Conservation (phyloP, 2,113 vertebrate genomes). For the Salvelinus namaycush region DNA sequence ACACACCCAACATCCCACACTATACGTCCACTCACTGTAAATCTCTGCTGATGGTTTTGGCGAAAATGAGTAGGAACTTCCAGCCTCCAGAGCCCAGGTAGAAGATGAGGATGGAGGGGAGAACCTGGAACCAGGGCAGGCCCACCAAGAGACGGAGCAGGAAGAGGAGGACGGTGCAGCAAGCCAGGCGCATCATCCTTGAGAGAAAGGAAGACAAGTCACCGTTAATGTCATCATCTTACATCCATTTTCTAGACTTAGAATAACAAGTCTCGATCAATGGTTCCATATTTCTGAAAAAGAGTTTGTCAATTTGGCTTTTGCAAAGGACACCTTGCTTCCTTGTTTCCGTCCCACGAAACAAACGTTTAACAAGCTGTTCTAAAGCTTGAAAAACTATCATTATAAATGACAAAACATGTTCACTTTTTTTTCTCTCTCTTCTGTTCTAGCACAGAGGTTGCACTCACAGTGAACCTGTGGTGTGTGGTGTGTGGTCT, state of each 20-base stretch:
- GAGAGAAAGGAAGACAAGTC: neutral
- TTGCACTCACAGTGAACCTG: no score
- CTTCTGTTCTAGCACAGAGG: no score
- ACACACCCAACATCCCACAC: neutral
- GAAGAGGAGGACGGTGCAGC: conserved; percentile 81
- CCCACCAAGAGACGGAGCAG: conserved; percentile 81
- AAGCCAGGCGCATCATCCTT: conserved; percentile 85
- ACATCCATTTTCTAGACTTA: neutral
- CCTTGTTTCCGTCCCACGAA: neutral
- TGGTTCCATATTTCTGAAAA: no score
- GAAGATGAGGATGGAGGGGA: conserved; percentile 82
- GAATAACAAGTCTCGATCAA: neutral
- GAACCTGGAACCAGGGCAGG: conserved; percentile 86
- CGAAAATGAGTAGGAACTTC: conserved; percentile 81
- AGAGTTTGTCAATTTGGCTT: no score
- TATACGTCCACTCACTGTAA: conserved; percentile 78
- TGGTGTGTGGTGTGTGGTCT: no score
- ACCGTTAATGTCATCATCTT: neutral
- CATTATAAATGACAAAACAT: no score
- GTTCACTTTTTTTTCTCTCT: no score
- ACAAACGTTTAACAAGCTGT: neutral
- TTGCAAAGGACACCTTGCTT: no score
- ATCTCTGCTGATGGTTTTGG: conserved; percentile 87
- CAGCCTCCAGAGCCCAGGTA: conserved; percentile 91
- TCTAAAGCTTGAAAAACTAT: no score